Conservation (phyloP, 2,113 vertebrate species). For the Naja naja region DNA sequence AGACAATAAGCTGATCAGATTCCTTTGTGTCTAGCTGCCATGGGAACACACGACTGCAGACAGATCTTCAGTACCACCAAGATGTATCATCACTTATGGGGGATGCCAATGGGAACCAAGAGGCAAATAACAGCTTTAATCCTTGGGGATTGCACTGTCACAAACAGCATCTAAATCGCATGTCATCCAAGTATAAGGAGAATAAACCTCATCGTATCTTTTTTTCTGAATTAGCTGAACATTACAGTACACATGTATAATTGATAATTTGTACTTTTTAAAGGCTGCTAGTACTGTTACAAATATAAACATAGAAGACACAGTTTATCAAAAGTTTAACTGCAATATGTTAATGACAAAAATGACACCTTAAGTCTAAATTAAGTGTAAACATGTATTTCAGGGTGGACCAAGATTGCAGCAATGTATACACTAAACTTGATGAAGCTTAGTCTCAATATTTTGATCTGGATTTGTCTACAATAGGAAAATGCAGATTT, state of each 20-base stretch:
- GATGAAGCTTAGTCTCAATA: neutral
- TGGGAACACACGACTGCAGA: constrained; percentile 48
- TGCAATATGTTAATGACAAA: neutral
- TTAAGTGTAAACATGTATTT: neutral
- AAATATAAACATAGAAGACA: neutral
- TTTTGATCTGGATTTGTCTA: neutral
- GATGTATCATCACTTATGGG: constrained; percentile 53
- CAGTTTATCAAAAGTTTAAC: neutral
- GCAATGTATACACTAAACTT: neutral
- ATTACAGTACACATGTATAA: neutral
- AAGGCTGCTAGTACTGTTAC: neutral
- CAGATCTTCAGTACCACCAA: constrained; percentile 54
- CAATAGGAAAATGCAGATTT: neutral
- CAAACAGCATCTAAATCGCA: constrained; percentile 71
- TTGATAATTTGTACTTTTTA: neutral
- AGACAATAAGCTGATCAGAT: neutral
- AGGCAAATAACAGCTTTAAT: constrained; percentile 64
- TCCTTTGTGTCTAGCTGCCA: constrained; percentile 47
- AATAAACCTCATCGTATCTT: constrained; percentile 75
- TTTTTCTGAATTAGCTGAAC: neutral
- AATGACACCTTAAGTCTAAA: neutral
- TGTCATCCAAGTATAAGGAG: constrained; percentile 67
- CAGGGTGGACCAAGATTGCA: neutral
- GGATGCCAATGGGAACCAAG: constrained; percentile 54
- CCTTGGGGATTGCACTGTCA: constrained; percentile 77